Conservation (phyloP, 92 coral and sea anemone genomes). For the Umimayanthus chanpuru region DNA sequence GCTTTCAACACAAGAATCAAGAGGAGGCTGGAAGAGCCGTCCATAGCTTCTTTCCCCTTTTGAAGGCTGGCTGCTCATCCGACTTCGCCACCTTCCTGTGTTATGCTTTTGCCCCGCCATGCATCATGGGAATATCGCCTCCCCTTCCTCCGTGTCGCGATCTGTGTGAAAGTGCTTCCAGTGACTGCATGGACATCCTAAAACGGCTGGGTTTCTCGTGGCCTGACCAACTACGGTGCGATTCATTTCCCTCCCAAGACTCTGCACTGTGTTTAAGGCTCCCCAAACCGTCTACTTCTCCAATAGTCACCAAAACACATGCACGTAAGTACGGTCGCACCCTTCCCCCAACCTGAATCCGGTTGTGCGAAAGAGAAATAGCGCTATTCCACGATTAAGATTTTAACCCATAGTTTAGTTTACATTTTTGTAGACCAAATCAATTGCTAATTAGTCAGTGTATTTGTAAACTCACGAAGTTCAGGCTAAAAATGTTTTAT, state of each 20-base stretch:
- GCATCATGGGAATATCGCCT: neutral
- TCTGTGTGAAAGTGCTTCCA: constrained; percentile 40
- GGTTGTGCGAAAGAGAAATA: too few species aligned
- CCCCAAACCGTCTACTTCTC: neutral
- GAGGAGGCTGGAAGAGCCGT: constrained; percentile 15
- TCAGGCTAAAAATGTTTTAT: too few species aligned
- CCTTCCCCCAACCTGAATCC: too few species aligned
- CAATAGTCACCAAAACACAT: neutral
- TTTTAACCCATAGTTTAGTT: too few species aligned
- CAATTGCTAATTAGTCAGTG: too few species aligned
- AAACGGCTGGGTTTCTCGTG: constrained; percentile 41
- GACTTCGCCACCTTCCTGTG: constrained; percentile 54
- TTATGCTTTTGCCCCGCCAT: constrained; percentile 48
- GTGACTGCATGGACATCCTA: constrained; percentile 17
- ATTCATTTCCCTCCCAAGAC: constrained; percentile 43
- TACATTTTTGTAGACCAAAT: too few species aligned
- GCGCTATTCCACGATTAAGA: too few species aligned
- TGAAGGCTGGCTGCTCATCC: constrained; percentile 46
- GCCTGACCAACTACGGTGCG: constrained; percentile 56
- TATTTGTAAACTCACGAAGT: too few species aligned
- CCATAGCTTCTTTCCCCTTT: neutral
- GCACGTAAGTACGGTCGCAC: neutral
- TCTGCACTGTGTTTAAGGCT: constrained; percentile 30
- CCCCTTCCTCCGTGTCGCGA: constrained; percentile 59
- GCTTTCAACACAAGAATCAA: constrained; percentile 42